These are phyloP conservation scores for Ophion slaviceki DNA, from an alignment of 2,888 invertebrate species.

Conservation along the genomic window DNA sequence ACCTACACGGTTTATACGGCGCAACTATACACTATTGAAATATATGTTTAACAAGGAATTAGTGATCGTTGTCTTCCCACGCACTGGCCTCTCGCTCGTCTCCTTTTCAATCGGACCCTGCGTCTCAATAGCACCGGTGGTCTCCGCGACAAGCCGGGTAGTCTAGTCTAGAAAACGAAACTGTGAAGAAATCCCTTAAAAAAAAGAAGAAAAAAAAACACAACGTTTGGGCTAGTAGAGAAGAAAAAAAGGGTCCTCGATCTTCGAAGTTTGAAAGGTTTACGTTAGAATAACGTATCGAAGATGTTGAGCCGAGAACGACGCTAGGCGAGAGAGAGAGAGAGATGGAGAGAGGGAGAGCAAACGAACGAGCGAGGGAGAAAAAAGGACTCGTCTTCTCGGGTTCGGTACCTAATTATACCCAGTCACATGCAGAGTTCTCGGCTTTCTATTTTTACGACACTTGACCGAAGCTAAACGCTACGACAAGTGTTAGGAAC, in stretches of 20 bases:
- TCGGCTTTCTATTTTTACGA: conserved; percentile 81
- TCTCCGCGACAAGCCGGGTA: conserved; percentile 27
- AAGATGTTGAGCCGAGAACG: conserved; percentile 67
- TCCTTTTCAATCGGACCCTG: conserved; percentile 34
- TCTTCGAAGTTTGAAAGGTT: conserved; percentile 70
- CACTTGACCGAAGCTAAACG: conserved; percentile 80
- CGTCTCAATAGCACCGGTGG: conserved; percentile 58
- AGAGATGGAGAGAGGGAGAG: conserved; percentile 5
- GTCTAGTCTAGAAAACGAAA: conserved; percentile 43
- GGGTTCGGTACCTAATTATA: conserved; percentile 81
- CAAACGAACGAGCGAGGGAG: conserved; percentile 34
- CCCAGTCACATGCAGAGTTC: conserved; percentile 82
- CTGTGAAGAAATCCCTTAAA: conserved; percentile 18
- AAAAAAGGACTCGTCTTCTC: conserved; percentile 69
- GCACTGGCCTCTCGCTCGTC: conserved; percentile 11
- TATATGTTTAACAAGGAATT: conserved; percentile 40
- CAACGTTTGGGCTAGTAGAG: conserved; percentile 27
- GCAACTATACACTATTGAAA: conserved; percentile 19
- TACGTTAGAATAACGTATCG: conserved; percentile 72
- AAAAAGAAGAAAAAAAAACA: conserved; percentile 44
- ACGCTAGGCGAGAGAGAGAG: conserved; percentile 7
- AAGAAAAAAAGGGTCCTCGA: conserved; percentile 64
- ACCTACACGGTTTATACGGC: conserved; percentile 10
- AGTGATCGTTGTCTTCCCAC: conserved; percentile 43
- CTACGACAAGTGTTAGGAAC: conserved; percentile 72